phyloP scores from a whole-genome alignment of 2,888 invertebrate genomes.

The Chesias legatella region DNA sequence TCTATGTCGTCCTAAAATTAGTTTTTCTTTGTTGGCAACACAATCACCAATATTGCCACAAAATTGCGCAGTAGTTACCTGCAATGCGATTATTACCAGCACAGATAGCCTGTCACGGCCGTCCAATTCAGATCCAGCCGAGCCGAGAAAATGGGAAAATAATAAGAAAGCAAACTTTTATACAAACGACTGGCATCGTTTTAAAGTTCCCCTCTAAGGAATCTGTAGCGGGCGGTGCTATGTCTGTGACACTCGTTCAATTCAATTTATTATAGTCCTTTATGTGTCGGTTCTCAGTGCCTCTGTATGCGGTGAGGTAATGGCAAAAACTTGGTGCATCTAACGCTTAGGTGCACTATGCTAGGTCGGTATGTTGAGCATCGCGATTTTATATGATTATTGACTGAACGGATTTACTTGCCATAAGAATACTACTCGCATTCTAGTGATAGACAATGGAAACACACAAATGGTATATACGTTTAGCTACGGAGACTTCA shows the following conservation, averaged over 20 bases:
- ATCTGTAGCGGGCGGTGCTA: slow-evolving; percentile 54
- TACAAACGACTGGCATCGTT: slow-evolving; percentile 56
- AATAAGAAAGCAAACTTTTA: slow-evolving; percentile 54
- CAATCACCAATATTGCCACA: too few relatives aligned
- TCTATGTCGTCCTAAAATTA: too few relatives aligned
- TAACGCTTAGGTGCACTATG: too few relatives aligned
- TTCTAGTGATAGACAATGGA: too few relatives aligned
- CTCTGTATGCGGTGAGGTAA: slow-evolving; percentile 30
- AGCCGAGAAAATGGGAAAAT: slow-evolving; percentile 38
- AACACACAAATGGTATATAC: too few relatives aligned
- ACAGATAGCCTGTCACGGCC: slow-evolving; percentile 39
- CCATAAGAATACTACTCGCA: too few relatives aligned
- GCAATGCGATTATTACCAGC: slow-evolving; percentile 16
- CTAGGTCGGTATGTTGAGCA: too few relatives aligned
- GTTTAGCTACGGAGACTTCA: too few relatives aligned
- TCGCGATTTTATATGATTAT: too few relatives aligned
- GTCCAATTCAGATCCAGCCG: slow-evolving; percentile 34
- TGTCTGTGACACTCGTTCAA: slow-evolving; percentile 62
- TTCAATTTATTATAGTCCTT: slow-evolving; percentile 64
- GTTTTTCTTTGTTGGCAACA: too few relatives aligned
- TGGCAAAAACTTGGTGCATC: slow-evolving; percentile 10
- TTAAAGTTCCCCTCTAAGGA: slow-evolving; percentile 53
- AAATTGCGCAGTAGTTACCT: neutral
- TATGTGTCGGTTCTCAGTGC: slow-evolving; percentile 34
- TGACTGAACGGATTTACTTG: too few relatives aligned